Evolutionary conservation across 1,140 invertebrate species (phyloP), one percentile per base, ranked within the genome.

Genomic region (Physella acuta): DNA sequence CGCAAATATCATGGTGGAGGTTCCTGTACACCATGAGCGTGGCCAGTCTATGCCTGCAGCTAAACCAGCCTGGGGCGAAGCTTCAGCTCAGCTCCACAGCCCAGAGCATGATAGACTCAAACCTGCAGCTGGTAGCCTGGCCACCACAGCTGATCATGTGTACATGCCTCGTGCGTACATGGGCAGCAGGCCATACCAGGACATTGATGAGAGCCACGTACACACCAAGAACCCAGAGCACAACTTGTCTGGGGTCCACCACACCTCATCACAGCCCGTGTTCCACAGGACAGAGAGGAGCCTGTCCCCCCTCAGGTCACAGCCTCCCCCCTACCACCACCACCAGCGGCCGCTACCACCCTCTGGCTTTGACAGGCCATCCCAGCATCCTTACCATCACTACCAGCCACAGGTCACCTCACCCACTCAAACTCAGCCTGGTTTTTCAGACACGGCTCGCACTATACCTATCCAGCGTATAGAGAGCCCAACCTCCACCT

Each of bases 141-240:
- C 20, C 30, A 33, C 17, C 30, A 58, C 28, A 44, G 61, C 62
- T 34, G 59, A 67, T 53, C 73, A 75, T 28, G 71, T 69, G 70
- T 77, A 77, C 62, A 77, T 73, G 58, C 76, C 76, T 55, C 68
- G 76, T 20, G 59, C 61, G 51, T 73, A 73, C 28, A 74, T 75
- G 66, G 71, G 73, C 17, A 26, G 49, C 1, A 26, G 68, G 51
- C 14, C 55, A 3, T 66, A 66, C 34, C 64, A 66, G 17, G 64
- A 66, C 11, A 17, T 66, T 1, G 64, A 66, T 52, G 53, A 37
- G 26, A 30, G 51, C 11, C 64, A 66, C 52, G 44, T 70, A 17
- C 68, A 70, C 36, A 30, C 51, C 28, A 55, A 37, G 51, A 24
- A 24, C n/a, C 33, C 33, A 1, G 34, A 61, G 4, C 36, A 44